Evolutionary conservation across 1,140 invertebrate species (phyloP), one percentile per base, ranked within the genome.

Genomic region (Aculops lycopersici): DNA sequence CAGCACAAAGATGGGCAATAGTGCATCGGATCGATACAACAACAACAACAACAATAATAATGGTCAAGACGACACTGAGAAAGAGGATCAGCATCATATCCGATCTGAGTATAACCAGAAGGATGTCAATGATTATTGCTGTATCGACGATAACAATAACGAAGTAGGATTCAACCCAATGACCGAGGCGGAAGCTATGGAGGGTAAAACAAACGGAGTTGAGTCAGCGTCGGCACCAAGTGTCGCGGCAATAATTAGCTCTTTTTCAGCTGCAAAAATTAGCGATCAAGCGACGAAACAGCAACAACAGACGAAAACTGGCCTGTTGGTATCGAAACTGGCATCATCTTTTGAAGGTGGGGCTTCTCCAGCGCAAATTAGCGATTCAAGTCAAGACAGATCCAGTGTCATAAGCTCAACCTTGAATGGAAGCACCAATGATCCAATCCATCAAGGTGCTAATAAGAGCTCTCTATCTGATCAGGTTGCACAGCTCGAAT

Each of bases 401-500:
- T n/a, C n/a, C n/a, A n/a, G n/a, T n/a, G 24, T 31, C n/a, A n/a
- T 8, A 31, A 31, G 8, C 8, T 8, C 24, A n/a, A 31, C 8
- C 8, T n/a, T 8, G 24, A 8, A 8, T 31, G 8, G n/a, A 31
- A 31, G 8, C 24, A 31, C n/a, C 24, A n/a, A 8, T n/a, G 24
- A 31, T 31, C 24, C 8, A 8, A n/a, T 8, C 24, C 8, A 31
- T 31, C n/a, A 31, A 31, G n/a, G n/a, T 31, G n/a, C 8, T 31
- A 31, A 31, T n/a, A 31, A 31, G 24, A 31, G 8, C 8, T 8
- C 24, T 31, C 8, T n/a, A 8, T 8, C n/a, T 31, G 24, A 31
- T 12, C 36, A 37, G 18, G 5, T 5, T 40, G 14, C 24, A 3
- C 15, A 36, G 3, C 42, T 44, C 20, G 39, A 46, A 16, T 46